Percentiles rank a stretch among this genome's conserved stretches.
Conservation (phyloP, 2,113 vertebrate genomes). For the Seriola rivoliana region DNA sequence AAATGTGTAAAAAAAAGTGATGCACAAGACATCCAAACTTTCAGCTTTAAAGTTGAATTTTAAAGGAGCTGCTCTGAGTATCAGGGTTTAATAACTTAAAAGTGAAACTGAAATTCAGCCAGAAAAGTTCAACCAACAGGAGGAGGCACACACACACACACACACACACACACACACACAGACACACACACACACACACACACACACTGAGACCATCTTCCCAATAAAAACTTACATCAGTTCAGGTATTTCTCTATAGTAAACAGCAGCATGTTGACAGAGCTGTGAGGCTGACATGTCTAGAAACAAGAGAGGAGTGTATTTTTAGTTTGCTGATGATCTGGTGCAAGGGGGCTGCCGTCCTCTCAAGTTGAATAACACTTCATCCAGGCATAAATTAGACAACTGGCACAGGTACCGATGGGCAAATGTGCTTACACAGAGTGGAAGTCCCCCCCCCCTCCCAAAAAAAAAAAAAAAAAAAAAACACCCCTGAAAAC, state of each 20-base stretch:
- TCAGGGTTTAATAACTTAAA: neutral
- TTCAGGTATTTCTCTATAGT: constrained; percentile 45
- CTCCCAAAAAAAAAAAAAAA: too few species aligned
- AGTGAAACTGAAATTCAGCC: neutral
- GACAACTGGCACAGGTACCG: constrained; percentile 45
- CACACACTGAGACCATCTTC: neutral
- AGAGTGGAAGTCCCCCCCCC: constrained; percentile 55
- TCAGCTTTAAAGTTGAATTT: neutral
- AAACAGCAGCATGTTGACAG: constrained; percentile 61
- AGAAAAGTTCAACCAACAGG: neutral
- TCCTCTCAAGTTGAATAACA: constrained; percentile 43
- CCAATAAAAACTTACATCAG: constrained; percentile 17
- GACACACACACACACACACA: neutral
- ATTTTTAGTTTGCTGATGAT: constrained; percentile 75
- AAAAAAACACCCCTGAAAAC: neutral
- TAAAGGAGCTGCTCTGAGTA: neutral
- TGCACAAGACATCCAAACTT: neutral
- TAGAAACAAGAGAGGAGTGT: constrained; percentile 77
- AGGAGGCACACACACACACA: neutral
- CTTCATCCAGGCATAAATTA: constrained; percentile 43
- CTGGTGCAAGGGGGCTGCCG: constrained; percentile 31
- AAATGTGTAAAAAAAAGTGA: neutral
- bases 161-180: too few species aligned
- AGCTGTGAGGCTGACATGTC: constrained; percentile 45
- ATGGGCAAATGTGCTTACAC: constrained; percentile 45